Percentiles rank a stretch among this genome's conserved stretches.
phyloP scores from a whole-genome alignment of 2,797 vertebrate genomes.

The Esox masquinongy region DNA sequence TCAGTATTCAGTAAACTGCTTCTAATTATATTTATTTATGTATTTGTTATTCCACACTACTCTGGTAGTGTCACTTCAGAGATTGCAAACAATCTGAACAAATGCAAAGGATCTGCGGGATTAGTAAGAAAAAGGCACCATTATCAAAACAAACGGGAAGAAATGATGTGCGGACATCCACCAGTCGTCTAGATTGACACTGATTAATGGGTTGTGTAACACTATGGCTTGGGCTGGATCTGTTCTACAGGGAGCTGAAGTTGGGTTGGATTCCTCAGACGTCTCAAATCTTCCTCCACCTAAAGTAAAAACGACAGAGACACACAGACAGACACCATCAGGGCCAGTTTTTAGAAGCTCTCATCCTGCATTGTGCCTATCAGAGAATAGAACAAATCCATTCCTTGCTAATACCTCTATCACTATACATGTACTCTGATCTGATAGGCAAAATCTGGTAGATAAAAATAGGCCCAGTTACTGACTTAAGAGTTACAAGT shows the following conservation, averaged over 20 bases:
- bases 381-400: no score
- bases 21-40: constrained; percentile 45
- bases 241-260: constrained; percentile 80
- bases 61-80: constrained; percentile 41
- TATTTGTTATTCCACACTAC: constrained; percentile 21
- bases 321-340: not conserved
- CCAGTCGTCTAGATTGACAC: not conserved
- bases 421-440: no score
- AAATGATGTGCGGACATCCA: constrained; percentile 25
- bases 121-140: constrained; percentile 48
- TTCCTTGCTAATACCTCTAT: no score
- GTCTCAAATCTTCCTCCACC: constrained; percentile 83
- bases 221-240: constrained; percentile 71
- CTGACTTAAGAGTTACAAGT: no score
- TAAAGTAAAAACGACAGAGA: constrained; percentile 49
- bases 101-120: constrained; percentile 38
- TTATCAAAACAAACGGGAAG: constrained; percentile 57
- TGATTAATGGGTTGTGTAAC: not conserved
- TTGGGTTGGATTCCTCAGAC: constrained; percentile 76
- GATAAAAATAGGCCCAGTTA: no score
- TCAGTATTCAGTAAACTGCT: constrained; percentile 9
- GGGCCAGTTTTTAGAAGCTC: no score
- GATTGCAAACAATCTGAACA: constrained; percentile 34
- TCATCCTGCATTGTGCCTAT: no score
- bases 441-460: no score